phyloP scores from a whole-genome alignment of 2,113 vertebrate species.

The Xiphophorus maculatus region DNA sequence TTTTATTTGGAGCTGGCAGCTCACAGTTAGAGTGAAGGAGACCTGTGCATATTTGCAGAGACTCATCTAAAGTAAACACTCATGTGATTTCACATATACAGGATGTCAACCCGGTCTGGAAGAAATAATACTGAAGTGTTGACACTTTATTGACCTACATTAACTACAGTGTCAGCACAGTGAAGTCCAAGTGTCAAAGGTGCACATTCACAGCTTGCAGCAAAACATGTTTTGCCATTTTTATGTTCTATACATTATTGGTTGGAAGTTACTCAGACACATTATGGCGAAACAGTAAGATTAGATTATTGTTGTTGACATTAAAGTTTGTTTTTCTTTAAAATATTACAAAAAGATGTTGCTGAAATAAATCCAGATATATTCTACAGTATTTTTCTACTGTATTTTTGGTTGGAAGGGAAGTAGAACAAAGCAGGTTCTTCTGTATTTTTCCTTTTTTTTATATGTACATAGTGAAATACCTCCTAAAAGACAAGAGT shows the following conservation, averaged over 20 bases:
- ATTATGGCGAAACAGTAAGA: not conserved
- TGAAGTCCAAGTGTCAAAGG: not conserved
- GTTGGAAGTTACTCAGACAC: not conserved
- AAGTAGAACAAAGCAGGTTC: no score
- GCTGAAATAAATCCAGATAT: no score
- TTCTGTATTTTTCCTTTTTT: no score
- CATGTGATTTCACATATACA: not conserved
- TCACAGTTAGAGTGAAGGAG: not conserved
- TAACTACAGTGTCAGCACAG: not conserved
- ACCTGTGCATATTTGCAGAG: not conserved
- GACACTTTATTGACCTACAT: not conserved
- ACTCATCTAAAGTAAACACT: not conserved
- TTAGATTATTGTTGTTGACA: not conserved
- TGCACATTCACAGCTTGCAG: not conserved
- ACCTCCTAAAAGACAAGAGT: no score
- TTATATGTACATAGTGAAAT: no score
- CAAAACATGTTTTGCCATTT: not conserved
- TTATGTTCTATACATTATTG: not conserved
- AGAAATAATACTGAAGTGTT: not conserved
- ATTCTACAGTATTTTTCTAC: no score
- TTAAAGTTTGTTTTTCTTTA: not conserved
- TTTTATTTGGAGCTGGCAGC: conserved; percentile 5
- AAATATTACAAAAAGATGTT: no score
- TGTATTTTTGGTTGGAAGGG: no score
- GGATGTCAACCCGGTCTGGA: not conserved